Evolutionary conservation across 2,888 invertebrate genomes (phyloP), one percentile per base, ranked within the genome.

Genomic region (Agrochola circellaris): DNA sequence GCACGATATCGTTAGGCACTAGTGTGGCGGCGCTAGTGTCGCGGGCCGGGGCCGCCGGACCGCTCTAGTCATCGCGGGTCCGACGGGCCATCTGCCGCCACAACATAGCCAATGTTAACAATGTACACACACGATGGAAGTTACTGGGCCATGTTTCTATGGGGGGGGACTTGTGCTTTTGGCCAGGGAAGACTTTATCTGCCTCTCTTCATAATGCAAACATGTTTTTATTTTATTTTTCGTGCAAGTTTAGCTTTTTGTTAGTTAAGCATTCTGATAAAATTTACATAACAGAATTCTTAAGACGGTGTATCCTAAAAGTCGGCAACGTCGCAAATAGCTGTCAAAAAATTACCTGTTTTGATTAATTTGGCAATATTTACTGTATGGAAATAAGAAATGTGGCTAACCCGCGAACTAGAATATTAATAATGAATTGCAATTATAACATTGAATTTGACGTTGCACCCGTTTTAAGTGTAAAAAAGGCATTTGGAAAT

Each of bases 31-130:
- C 94, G 95, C 93, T 95, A 95, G 94, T 93, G 95, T 88, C 94
- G 94, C 92, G 95, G 90, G 91, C 93, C 91, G 91, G 94, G 91
- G 93, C 95, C 95, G 93, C 95, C 94, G 93, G 95, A 91, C 94
- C 95, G 95, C 95, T 95, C 96, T 97, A 96, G 97, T 97, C 97
- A 97, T 97, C 97, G 97, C 94, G 95, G 89, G 91, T 96, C 96
- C 93, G 96, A 94, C 92, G 93, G 93, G 91, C 95, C 95, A 92
- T 92, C 92, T 92, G 90, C 88, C 92, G 90, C 87, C 88, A 89
- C 88, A 90, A 91, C 89, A 89, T 89, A 87, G 88, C 88, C 90
- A 91, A 82, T 83, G 82, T 84, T 83, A 88, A 81, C 69, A 83
- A 73, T 71, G 51, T 69, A 80, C 80, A 84, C 79, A 82, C 54